A percentile compares a stretch with the other conserved stretches of the same genome.
Evolutionary conservation across 2,797 vertebrate species (phyloP).

Genomic region (Dipus sagitta): DNA sequence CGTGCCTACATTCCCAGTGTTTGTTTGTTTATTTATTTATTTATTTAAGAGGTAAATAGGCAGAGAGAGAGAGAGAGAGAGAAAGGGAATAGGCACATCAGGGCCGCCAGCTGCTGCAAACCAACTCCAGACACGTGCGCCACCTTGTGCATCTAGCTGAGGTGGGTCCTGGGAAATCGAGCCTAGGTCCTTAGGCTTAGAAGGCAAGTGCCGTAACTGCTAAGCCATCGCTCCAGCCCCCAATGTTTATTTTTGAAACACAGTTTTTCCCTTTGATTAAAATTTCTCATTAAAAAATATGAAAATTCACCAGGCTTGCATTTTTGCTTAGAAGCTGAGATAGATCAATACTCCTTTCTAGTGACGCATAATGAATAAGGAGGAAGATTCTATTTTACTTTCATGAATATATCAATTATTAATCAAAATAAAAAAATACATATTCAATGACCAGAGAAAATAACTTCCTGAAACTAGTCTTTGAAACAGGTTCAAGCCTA

Average conservation of each 20-base stretch:
- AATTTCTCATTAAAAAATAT: background rate
- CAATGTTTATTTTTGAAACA: slow-evolving; percentile 43
- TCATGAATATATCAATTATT: slow-evolving; percentile 41
- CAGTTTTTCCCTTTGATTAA: slow-evolving; percentile 48
- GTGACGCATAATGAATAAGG: background rate
- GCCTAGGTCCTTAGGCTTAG: too few relatives aligned
- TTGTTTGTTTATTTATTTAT: too few relatives aligned
- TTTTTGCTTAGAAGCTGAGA: background rate
- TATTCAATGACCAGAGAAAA: slow-evolving; percentile 9
- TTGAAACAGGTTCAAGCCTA: slow-evolving; percentile 14
- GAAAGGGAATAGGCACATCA: too few relatives aligned
- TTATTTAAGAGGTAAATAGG: too few relatives aligned
- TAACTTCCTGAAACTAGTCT: background rate
- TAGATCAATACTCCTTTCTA: background rate
- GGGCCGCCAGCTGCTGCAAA: too few relatives aligned
- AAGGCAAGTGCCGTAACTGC: too few relatives aligned
- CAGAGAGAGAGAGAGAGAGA: too few relatives aligned
- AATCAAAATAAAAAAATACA: slow-evolving; percentile 55
- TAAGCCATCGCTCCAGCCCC: too few relatives aligned
- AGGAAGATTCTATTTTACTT: slow-evolving; percentile 53
- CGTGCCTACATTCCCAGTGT: background rate
- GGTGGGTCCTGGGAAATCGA: too few relatives aligned
- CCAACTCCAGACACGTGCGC: too few relatives aligned
- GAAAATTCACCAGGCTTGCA: background rate
- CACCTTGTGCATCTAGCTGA: too few relatives aligned